Evolutionary conservation across 2,113 vertebrate species (phyloP).

Genomic region (Sarotherodon lohbergeri): DNA sequence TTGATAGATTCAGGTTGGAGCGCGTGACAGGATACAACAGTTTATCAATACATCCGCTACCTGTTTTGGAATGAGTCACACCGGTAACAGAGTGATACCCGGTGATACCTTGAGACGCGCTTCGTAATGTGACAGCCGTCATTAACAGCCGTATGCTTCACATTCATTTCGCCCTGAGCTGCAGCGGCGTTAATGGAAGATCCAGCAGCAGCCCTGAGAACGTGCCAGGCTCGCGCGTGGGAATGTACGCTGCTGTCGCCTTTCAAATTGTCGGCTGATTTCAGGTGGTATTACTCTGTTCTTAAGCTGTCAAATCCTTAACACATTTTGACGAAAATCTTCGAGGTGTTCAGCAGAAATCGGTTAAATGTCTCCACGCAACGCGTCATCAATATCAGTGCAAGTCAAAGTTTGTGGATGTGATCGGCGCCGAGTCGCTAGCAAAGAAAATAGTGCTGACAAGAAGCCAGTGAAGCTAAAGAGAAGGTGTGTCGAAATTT

Average conservation of each 20-base stretch:
- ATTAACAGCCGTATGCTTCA: neutral
- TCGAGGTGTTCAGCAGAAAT: neutral
- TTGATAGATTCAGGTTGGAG: neutral
- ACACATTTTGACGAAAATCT: neutral
- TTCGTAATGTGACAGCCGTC: neutral
- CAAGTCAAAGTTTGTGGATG: conserved; percentile 1
- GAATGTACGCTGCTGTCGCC: neutral
- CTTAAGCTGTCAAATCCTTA: neutral
- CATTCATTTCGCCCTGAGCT: neutral
- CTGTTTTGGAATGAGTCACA: conserved; percentile 1
- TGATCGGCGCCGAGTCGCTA: neutral
- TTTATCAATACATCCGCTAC: neutral
- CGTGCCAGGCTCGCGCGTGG: neutral
- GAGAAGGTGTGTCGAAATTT: neutral
- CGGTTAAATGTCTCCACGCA: neutral
- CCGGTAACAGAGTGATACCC: neutral
- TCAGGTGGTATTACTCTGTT: neutral
- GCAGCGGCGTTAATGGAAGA: neutral
- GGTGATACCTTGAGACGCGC: neutral
- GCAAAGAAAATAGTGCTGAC: neutral
- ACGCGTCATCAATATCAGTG: neutral
- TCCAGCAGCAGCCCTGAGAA: neutral
- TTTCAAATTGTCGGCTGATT: neutral
- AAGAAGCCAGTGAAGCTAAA: neutral
- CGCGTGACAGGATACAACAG: neutral